These are phyloP conservation scores for Emydocephalus ijimae DNA, from an alignment of 2,113 vertebrate genomes.

Conservation along the genomic window DNA sequence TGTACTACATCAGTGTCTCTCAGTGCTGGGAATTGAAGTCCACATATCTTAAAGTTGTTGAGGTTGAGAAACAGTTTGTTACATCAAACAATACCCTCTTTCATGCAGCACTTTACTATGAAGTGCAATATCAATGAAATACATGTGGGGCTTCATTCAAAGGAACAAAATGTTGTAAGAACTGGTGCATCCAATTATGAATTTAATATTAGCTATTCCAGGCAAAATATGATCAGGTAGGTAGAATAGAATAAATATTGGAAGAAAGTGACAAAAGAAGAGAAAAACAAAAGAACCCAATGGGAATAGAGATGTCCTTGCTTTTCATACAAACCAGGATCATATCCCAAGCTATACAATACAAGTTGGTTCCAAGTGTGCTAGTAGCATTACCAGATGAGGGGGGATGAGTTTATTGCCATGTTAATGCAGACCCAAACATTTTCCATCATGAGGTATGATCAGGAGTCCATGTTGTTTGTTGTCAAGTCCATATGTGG, in stretches of 20 bases:
- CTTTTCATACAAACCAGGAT: background rate
- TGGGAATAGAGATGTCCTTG: background rate
- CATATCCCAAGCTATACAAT: background rate
- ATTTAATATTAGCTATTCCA: background rate
- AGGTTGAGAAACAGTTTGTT: background rate
- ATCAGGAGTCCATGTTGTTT: background rate
- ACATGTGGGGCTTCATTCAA: background rate
- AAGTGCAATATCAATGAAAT: background rate
- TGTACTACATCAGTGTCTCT: background rate
- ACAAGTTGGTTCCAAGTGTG: background rate
- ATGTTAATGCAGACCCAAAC: background rate
- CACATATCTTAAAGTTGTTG: background rate
- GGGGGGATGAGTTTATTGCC: background rate
- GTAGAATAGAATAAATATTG: background rate
- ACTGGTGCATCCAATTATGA: background rate
- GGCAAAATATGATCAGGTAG: background rate
- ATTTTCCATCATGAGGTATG: background rate
- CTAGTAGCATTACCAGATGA: background rate
- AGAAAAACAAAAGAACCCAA: background rate
- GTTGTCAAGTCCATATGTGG: background rate
- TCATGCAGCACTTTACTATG: background rate
- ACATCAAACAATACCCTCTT: background rate
- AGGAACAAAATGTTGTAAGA: background rate
- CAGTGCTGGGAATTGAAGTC: background rate
- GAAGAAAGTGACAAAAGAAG: background rate